Conservation (phyloP, 64 coral and sea anemone species). For the Catalaphyllia jardinei region DNA sequence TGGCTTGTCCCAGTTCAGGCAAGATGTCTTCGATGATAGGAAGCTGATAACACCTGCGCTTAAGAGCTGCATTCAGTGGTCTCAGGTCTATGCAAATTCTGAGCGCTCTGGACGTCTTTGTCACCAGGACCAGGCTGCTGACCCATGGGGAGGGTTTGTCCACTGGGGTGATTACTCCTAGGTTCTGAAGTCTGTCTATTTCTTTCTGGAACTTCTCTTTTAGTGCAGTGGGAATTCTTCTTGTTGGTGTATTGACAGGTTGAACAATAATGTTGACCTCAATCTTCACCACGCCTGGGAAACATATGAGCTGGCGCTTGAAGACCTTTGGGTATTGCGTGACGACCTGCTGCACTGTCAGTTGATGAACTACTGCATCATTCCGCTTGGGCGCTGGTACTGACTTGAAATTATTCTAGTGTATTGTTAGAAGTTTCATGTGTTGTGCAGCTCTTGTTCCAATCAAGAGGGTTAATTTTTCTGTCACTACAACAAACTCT, state of each 20-base stretch:
- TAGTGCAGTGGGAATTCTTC: constrained; percentile 36
- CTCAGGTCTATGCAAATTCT: constrained; percentile 43
- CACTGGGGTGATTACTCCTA: constrained; percentile 11
- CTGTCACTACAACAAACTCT: constrained; percentile 45
- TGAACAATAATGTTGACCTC: not conserved
- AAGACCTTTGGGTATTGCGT: not conserved
- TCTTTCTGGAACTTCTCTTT: constrained; percentile 40
- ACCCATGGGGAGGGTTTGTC: constrained; percentile 23
- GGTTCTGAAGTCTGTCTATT: not conserved
- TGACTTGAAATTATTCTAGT: not conserved
- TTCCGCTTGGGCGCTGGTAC: too few species aligned
- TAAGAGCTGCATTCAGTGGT: constrained; percentile 43
- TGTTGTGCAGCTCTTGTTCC: not conserved
- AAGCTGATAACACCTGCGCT: constrained; percentile 32
- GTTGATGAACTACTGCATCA: not conserved
- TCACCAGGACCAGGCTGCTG: not conserved
- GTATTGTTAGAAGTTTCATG: constrained; percentile 37
- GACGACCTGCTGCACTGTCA: constrained; percentile 11
- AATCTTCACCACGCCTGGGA: not conserved
- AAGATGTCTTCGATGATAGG: constrained; percentile 36
- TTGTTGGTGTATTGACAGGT: constrained; percentile 2
- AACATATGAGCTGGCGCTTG: not conserved
- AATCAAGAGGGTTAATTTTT: constrained; percentile 42
- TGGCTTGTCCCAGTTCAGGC: constrained; percentile 21
- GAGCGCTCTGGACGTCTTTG: constrained; percentile 28